Percentiles rank a stretch among this genome's conserved stretches.
phyloP scores from a whole-genome alignment of 2,888 invertebrate species.

The Apotomis betuletana region DNA sequence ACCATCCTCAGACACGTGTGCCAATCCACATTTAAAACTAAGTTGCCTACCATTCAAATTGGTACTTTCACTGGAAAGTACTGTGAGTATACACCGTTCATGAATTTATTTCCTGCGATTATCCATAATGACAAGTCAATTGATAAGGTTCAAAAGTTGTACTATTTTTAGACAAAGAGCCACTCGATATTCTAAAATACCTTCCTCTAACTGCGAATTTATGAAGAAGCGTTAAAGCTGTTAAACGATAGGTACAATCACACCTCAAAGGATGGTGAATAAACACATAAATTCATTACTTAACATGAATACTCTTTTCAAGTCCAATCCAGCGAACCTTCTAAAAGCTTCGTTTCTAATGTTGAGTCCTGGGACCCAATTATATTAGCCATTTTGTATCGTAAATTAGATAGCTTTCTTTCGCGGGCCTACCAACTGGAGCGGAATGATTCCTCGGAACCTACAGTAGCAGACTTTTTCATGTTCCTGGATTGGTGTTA shows the following conservation, averaged over 20 bases:
- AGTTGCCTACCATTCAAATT: background rate
- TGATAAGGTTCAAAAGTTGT: constrained; percentile 19
- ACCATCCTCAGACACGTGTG: background rate
- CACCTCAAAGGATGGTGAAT: constrained; percentile 17
- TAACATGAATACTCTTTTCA: constrained; percentile 4
- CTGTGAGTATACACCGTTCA: constrained; percentile 19
- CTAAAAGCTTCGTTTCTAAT: background rate
- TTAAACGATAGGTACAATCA: constrained; percentile 24
- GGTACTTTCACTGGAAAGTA: constrained; percentile 18
- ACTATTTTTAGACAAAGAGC: constrained; percentile 4
- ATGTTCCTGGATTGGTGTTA: constrained; percentile 14
- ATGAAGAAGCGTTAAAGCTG: constrained; percentile 12
- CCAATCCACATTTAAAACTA: background rate
- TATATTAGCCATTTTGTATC: constrained; percentile 7
- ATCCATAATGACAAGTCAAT: constrained; percentile 14
- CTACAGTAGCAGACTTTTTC: constrained; percentile 5
- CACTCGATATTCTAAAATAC: constrained; percentile 19
- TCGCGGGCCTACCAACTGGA: constrained; percentile 28
- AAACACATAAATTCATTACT: constrained; percentile 22
- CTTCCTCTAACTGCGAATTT: background rate
- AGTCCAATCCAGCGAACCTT: constrained; percentile 2
- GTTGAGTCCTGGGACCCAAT: constrained; percentile 21
- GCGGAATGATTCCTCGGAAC: background rate
- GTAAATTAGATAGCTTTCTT: constrained; percentile 25
- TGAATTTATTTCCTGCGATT: constrained; percentile 9